A percentile compares a stretch with the other conserved stretches of the same genome.
Conservation (phyloP, 2,113 vertebrate genomes). For the Chaetops frenatus region DNA sequence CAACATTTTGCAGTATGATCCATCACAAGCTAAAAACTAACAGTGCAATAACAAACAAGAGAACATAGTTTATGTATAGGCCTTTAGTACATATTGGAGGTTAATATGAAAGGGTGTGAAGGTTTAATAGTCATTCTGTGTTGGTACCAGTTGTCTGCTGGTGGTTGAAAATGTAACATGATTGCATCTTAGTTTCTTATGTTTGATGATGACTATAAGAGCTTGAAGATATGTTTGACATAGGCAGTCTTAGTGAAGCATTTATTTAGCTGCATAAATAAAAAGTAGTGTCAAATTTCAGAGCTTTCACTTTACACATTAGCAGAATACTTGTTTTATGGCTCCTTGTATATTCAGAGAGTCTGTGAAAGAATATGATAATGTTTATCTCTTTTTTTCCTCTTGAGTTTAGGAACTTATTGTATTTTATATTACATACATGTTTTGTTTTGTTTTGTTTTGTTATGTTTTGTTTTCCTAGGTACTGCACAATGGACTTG, state of each 20-base stretch:
- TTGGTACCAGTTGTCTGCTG: background rate
- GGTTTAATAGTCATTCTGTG: background rate
- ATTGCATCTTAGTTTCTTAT: background rate
- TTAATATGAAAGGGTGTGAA: background rate
- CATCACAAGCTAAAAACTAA: background rate
- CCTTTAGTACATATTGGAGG: background rate
- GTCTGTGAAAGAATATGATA: background rate
- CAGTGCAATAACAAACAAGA: background rate
- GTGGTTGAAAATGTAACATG: background rate
- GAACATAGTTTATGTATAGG: background rate
- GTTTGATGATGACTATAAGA: background rate
- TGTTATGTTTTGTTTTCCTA: conserved; percentile 55
- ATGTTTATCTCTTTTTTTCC: background rate
- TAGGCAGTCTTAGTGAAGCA: background rate
- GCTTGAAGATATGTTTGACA: background rate
- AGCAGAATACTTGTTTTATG: background rate
- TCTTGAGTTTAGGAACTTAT: background rate
- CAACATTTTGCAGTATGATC: background rate
- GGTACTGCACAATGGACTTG: conserved; percentile 88
- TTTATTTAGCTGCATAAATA: background rate
- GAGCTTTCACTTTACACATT: background rate
- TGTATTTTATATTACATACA: background rate
- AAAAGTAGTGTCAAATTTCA: background rate
- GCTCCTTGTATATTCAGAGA: background rate
- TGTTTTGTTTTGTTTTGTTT: background rate